Evolutionary conservation across 1,140 invertebrate genomes (phyloP).

Genomic region (Drosophila albomicans): DNA sequence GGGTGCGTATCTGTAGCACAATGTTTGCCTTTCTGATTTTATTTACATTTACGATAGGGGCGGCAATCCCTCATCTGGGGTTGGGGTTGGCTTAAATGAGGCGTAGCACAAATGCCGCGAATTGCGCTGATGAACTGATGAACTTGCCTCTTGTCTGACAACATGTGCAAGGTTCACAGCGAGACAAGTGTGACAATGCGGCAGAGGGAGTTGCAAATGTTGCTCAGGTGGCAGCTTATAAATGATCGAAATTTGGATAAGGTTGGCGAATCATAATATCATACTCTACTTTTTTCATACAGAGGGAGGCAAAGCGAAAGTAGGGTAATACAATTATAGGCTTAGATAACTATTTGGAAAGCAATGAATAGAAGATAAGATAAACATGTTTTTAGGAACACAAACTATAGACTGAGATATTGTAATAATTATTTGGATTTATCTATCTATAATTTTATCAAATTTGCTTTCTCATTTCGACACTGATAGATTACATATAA

Average conservation of each 20-base stretch:
- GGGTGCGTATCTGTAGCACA: slow-evolving; percentile 46
- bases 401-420: too few relatives aligned
- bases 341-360: too few relatives aligned
- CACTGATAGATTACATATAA: too few relatives aligned
- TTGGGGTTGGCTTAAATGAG: slow-evolving; percentile 61
- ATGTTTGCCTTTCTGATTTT: slow-evolving; percentile 73
- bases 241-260: slow-evolving; percentile 29
- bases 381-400: too few relatives aligned
- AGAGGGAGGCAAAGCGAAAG: neutral
- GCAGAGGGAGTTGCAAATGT: neutral
- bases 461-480: too few relatives aligned
- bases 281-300: neutral
- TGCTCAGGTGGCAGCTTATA: slow-evolving; percentile 63
- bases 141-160: slow-evolving; percentile 14
- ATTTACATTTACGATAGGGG: slow-evolving; percentile 50
- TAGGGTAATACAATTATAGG: too few relatives aligned
- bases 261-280: neutral
- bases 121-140: slow-evolving; percentile 25
- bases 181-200: slow-evolving; percentile 59
- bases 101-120: slow-evolving; percentile 37
- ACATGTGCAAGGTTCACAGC: slow-evolving; percentile 77
- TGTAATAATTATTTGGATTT: too few relatives aligned
- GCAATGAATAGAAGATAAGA: too few relatives aligned
- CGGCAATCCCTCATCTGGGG: slow-evolving; percentile 26
- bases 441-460: too few relatives aligned